These are phyloP conservation scores for Noctuana brunneofusca DNA, from an alignment of 2,888 invertebrate genomes.

Conservation along the genomic window DNA sequence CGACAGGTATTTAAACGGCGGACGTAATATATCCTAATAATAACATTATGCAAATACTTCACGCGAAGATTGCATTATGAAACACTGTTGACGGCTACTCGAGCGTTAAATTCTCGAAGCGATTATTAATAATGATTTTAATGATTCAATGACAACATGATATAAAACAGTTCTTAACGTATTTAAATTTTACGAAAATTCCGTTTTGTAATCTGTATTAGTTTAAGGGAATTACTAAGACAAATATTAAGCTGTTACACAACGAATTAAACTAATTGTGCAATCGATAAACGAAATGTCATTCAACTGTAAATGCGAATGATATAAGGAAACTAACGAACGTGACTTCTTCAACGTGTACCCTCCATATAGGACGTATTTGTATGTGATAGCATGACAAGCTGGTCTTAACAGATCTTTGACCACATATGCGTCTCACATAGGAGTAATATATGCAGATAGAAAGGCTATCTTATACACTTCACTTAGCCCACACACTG, in stretches of 20 bases:
- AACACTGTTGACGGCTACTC: conserved; percentile 21
- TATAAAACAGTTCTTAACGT: not conserved
- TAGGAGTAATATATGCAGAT: not conserved
- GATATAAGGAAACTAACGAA: conserved; percentile 16
- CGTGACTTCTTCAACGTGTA: conserved; percentile 9
- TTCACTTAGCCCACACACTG: not conserved
- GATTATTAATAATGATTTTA: conserved; percentile 3
- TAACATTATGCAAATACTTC: conserved; percentile 32
- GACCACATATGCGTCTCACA: conserved; percentile 5
- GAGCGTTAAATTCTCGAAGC: not conserved
- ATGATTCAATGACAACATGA: not conserved
- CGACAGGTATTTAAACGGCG: conserved; percentile 23
- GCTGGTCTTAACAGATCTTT: conserved; percentile 4
- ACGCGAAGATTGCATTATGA: conserved; percentile 24
- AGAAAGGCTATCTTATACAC: not conserved
- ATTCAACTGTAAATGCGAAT: conserved; percentile 16
- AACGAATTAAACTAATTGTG: not conserved
- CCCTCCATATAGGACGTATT: not conserved
- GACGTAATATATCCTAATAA: conserved; percentile 30
- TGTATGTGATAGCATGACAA: conserved; percentile 1
- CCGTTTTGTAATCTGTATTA: not conserved
- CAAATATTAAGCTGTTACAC: not conserved
- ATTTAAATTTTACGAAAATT: not conserved
- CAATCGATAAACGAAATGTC: not conserved
- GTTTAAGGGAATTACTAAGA: not conserved